Base-by-base conservation (phyloP, 2,888 invertebrate genomes). In the Hydroisotoma schaefferi region DNA sequence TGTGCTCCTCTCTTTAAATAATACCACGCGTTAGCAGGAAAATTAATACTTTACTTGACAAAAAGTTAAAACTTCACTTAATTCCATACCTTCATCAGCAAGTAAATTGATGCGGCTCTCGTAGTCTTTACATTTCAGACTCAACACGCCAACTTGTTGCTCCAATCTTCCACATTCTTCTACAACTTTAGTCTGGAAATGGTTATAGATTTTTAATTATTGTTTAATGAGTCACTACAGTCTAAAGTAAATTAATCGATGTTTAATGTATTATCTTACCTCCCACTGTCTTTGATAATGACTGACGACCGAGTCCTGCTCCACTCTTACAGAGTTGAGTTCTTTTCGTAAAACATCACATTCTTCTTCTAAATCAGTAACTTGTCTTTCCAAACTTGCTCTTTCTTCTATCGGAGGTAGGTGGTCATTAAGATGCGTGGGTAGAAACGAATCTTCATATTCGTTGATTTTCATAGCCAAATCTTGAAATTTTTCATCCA, bases 381-480 rank as follows among this genome's bases (percentile, higher is more conserved):
- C 85, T 77, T 87, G 68, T 23, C 62, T 55, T 48, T 89, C 90
- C 62, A 87, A 79, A 74, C 82, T 82, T 56, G 81, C 83, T 57
- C 82, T 83, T 78, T 90, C 90, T 74, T 86, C 86, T 68, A 90
- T 89, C n/a, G 89, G 83, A 15, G 88, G 86, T 61, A 90, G 78
- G 63, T 77, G 76, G 5, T 80, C 80, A 64, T 77, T 78, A 26
- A 73, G 70, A 28, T 18, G 20, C 6, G 65, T 59, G 53, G 77
- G 77, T 40, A 79, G 76, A 65, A 85, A 86, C 75, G 87, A 85
- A 57, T 88, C 86, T 76, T 88, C 89, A 74, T 88, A 90, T 73
- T 88, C 90, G n/a, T 83, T 81, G 74, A 90, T 86, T 77, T 88
- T 87, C 25, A 81, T 79, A 71, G 87, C 81, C 26, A 90, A 78